These are phyloP conservation scores for Heterochromis multidens DNA, from an alignment of 2,113 vertebrate species.

Conservation along the genomic window DNA sequence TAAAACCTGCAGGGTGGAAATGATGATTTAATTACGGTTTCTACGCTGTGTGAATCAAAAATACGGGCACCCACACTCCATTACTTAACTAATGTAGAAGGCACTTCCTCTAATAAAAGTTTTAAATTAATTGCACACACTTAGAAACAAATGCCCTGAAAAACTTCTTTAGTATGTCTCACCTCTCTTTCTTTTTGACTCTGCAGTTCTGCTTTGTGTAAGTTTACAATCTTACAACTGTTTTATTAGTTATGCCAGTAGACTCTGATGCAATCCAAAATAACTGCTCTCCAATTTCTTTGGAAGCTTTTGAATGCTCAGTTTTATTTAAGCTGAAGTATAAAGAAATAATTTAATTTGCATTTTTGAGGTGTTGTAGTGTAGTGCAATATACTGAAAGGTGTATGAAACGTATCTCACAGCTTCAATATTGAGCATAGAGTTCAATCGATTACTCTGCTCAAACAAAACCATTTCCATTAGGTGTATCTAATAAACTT, in stretches of 20 bases:
- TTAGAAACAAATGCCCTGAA: not conserved
- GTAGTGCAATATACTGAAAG: not conserved
- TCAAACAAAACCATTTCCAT: not conserved
- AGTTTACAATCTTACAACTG: not conserved
- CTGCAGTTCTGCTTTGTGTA: not conserved
- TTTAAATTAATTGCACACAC: not conserved
- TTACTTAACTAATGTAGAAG: not conserved
- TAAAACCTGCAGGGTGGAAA: conserved; percentile 48
- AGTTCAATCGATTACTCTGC: not conserved
- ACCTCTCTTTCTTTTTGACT: not conserved
- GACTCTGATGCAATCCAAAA: conserved; percentile 2
- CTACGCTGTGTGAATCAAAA: conserved; percentile 13
- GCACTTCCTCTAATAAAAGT: not conserved
- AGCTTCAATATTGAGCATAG: not conserved
- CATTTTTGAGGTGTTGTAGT: not conserved
- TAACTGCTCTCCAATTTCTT: not conserved
- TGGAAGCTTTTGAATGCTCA: not conserved
- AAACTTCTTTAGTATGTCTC: not conserved
- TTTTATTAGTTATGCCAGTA: not conserved
- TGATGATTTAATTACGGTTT: not conserved
- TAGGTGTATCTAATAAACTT: not conserved
- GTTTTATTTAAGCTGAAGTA: not conserved
- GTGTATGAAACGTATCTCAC: not conserved
- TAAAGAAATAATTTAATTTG: not conserved
- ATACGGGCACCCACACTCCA: not conserved